A percentile compares a stretch with the other conserved stretches of the same genome.
Conservation (phyloP, 2,113 vertebrate genomes). For the Penelope pileata region DNA sequence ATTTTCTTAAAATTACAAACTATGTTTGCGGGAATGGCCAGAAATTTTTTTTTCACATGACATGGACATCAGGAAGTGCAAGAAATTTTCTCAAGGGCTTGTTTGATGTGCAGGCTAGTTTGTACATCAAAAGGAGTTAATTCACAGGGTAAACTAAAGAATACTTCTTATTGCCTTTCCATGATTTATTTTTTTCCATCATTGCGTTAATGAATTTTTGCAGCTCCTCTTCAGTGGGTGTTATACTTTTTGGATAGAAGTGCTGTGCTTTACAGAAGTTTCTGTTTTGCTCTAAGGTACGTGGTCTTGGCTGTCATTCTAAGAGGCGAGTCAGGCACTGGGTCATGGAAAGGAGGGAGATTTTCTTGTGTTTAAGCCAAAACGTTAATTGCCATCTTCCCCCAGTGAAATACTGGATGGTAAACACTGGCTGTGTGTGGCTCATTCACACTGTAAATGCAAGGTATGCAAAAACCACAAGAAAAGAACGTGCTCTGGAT, state of each 20-base stretch:
- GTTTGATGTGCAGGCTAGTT: slow-evolving; percentile 10
- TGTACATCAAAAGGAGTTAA: slow-evolving; percentile 3
- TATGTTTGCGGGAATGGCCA: neutral
- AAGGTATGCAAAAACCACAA: slow-evolving; percentile 26
- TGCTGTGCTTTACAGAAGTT: neutral
- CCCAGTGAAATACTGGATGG: neutral
- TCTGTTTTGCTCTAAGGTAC: neutral
- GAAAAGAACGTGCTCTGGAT: slow-evolving; percentile 33
- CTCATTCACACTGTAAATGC: neutral
- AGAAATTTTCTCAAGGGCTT: slow-evolving; percentile 25
- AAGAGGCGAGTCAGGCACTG: neutral
- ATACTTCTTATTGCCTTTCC: slow-evolving; percentile 8
- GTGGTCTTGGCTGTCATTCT: neutral
- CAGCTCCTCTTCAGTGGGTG: slow-evolving; percentile 7
- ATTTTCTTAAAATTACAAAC: slow-evolving; percentile 2
- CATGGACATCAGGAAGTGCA: neutral
- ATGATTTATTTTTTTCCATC: neutral
- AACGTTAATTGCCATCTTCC: neutral
- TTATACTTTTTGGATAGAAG: neutral
- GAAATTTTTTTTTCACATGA: slow-evolving; percentile 14
- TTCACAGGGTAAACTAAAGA: neutral
- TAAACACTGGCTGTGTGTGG: neutral
- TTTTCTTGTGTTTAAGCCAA: neutral
- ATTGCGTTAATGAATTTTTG: slow-evolving; percentile 36
- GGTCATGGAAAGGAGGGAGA: neutral